Base-by-base conservation (phyloP, 2,888 invertebrate genomes). In the Falcaria lacertinaria region DNA sequence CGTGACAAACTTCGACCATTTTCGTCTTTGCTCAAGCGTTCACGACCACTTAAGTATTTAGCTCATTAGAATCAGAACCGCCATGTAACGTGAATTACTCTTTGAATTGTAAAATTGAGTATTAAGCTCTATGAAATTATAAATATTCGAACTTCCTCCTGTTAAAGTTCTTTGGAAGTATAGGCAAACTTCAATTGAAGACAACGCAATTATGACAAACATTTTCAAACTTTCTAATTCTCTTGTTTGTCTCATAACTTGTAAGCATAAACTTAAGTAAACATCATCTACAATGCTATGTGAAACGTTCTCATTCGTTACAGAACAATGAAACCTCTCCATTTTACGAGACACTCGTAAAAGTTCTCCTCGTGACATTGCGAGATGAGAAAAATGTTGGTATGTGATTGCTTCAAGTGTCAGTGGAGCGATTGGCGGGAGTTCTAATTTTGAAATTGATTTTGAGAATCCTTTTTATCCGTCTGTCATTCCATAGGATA, bases 1-100 rank as follows among this genome's bases (percentile, higher is more conserved):
- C 63, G 71, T 65, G 64, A 62, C 67, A 64, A 56, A 57, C 64
- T 63, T 57, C 59, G 60, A 52, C 66, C 66, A 64, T 73, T 69
- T 60, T 48, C 48, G 49, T 51, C 48, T 45, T 44, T 45, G 48
- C 50, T 53, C 41, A 39, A 43, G 35, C 45, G 42, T 49, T 54
- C 54, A n/a, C n/a, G n/a, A n/a, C n/a, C n/a, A 52, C 49, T 42
- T 44, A 43, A 47, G 39, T 28, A 28, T 25, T 44, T 15, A 33
- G 35, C 11, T 16, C 19, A 33, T 43, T 34, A 36, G 34, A 33
- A 33, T n/a, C n/a, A n/a, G n/a, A n/a, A n/a, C n/a, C n/a, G n/a
- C n/a, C n/a, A n/a, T n/a, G n/a, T n/a, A n/a, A n/a, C n/a, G n/a
- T n/a, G n/a, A n/a, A n/a, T n/a, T n/a, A n/a, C n/a, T n/a, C n/a